Conservation (phyloP, 2,113 vertebrate species). For the Climacteris rufus region DNA sequence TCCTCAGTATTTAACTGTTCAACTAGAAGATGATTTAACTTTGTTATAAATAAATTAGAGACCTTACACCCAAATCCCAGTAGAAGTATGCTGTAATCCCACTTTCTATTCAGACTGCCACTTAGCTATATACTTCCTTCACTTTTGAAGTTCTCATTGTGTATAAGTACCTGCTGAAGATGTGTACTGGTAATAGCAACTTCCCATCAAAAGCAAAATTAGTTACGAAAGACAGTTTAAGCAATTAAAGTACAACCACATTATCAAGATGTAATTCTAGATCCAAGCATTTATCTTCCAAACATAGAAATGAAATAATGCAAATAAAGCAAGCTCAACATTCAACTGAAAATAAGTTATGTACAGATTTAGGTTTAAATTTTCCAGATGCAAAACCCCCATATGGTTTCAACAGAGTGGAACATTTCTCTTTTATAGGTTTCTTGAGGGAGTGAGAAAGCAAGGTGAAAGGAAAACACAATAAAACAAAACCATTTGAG, state of each 20-base stretch:
- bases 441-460: background rate
- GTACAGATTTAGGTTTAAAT: background rate
- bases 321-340: background rate
- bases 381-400: background rate
- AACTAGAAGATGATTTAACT: background rate
- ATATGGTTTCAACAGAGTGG: background rate
- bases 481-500: background rate
- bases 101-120: background rate
- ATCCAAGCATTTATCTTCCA: background rate
- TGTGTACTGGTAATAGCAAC: background rate
- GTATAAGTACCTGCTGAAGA: background rate
- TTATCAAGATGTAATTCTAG: background rate
- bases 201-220: background rate
- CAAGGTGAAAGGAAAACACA: slow-evolving; percentile 14
- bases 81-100: background rate
- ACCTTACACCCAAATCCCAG: background rate
- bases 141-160: background rate
- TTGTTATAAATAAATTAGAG: slow-evolving; percentile 25
- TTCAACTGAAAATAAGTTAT: background rate
- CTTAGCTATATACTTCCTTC: background rate
- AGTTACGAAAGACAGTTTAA: background rate
- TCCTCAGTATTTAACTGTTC: background rate
- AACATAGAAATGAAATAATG: background rate
- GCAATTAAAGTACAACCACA: background rate
- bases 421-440: background rate